Base-by-base conservation (phyloP, 2,888 invertebrate species). In the Dolomedes plantarius region DNA sequence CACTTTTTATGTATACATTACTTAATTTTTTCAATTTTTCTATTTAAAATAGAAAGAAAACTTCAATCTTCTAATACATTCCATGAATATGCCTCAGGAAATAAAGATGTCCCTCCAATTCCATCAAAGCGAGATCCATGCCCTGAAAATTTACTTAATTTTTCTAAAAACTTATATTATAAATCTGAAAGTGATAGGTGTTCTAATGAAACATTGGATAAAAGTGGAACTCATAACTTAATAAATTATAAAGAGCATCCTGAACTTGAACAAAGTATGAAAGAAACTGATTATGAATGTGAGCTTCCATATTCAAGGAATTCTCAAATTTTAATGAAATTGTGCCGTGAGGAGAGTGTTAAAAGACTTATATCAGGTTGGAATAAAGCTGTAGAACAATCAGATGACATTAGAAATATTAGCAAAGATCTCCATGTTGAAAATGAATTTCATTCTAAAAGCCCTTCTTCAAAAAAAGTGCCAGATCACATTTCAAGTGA, bases 301-400 rank as follows among this genome's bases (percentile, higher is more conserved):
- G 76, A 83, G 13, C 23, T 71, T n/a, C 64, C 56, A 1, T 83
- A 67, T 28, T 32, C 78, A 16, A 72, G 86, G 68, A 81, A 86
- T 72, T 88, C 88, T 11, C 72, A 75, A 75, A 86, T 82, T 27
- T 39, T 88, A 5, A 67, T 71, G 31, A 88, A 86, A 64, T 50
- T 88, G 27, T 75, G 86, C 19, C 41, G 86, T 31, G 88, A 88
- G 80, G 88, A 86, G 50, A 87, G 88, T 86, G 88, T 88, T 6
- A 88, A 88, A 31, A 72, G 86, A 64, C 62, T 88, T 28, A 88
- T 88, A 32, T 88, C 88, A n/a, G 88, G 88, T 0, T 88, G 88
- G 88, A 81, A 86, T 62, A 88, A 82, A 65, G 83, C 86, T 62
- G 73, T 46, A 23, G 83, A 87, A 41, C 23, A 77, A 16, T 28